Conservation (phyloP, 2,888 invertebrate genomes). For the Schizotus pectinicornis region DNA sequence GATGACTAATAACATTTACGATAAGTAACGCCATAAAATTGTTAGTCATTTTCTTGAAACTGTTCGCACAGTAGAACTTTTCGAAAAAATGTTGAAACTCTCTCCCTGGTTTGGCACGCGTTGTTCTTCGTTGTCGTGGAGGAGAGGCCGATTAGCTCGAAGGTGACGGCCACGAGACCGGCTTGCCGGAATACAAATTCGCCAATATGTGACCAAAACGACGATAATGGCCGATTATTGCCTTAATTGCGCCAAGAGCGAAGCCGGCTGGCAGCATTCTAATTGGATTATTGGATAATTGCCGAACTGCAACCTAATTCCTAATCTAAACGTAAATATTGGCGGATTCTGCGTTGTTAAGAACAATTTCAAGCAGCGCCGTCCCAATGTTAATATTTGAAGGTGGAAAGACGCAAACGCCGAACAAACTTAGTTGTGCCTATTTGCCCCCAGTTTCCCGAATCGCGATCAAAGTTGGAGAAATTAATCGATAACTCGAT, state of each 20-base stretch:
- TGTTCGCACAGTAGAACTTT: too few species aligned
- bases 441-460: conserved; percentile 8
- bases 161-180: conserved; percentile 3
- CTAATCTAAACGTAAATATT: conserved; percentile 16
- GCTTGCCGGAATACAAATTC: conserved; percentile 13
- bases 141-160: not conserved
- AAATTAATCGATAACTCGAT: too few species aligned
- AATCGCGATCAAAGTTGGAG: not conserved
- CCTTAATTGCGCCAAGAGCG: not conserved
- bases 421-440: conserved; percentile 1
- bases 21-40: too few species aligned
- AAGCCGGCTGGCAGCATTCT: not conserved
- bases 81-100: too few species aligned
- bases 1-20: too few species aligned
- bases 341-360: conserved; percentile 2
- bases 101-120: too few species aligned
- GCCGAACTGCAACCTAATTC: conserved; percentile 11
- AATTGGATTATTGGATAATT: conserved; percentile 2
- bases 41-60: too few species aligned
- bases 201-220: conserved; percentile 15
- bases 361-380: not conserved
- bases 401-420: conserved; percentile 14
- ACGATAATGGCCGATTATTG: conserved; percentile 9
- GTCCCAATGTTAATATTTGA: conserved; percentile 8
- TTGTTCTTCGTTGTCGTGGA: too few species aligned